phyloP scores from a whole-genome alignment of 2,888 invertebrate species.

The Lapara coniferarum region DNA sequence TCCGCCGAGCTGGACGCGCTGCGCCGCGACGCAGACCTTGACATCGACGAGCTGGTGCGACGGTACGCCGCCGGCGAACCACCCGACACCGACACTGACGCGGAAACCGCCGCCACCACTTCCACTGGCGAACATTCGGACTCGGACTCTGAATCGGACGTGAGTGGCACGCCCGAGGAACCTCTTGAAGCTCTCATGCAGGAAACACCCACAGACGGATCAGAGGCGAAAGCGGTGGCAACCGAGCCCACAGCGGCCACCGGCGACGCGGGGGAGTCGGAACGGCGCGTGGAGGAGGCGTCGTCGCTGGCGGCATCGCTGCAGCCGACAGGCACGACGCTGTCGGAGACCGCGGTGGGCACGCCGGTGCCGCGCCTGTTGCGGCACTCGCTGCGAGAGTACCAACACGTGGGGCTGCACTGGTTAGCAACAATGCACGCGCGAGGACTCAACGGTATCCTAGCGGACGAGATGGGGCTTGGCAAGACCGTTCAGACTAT shows the following conservation, averaged over 20 bases:
- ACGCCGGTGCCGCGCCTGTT: slow-evolving; percentile 97
- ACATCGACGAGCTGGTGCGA: slow-evolving; percentile 90
- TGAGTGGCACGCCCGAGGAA: slow-evolving; percentile 47
- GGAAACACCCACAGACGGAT: slow-evolving; percentile 34
- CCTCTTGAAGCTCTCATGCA: slow-evolving; percentile 49
- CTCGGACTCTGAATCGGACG: slow-evolving; percentile 47
- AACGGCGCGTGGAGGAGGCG: slow-evolving; percentile 94
- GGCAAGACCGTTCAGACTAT: slow-evolving; percentile 99
- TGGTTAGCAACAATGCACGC: slow-evolving; percentile 99
- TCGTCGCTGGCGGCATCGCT: slow-evolving; percentile 97
- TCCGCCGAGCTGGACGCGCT: slow-evolving; percentile 89
- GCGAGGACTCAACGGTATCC: slow-evolving; percentile 96
- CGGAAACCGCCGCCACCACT: slow-evolving; percentile 42
- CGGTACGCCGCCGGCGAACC: slow-evolving; percentile 83
- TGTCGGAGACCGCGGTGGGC: slow-evolving; percentile 96
- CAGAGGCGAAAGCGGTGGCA: slow-evolving; percentile 64
- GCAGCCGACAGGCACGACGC: slow-evolving; percentile 98
- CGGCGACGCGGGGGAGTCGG: slow-evolving; percentile 33
- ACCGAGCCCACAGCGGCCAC: slow-evolving; percentile 13
- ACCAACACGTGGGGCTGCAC: slow-evolving; percentile 98
- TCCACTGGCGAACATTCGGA: slow-evolving; percentile 41
- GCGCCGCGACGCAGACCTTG: slow-evolving; percentile 91
- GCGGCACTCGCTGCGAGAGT: slow-evolving; percentile 95
- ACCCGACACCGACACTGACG: slow-evolving; percentile 36
- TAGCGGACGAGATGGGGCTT: slow-evolving; percentile 98